Percentiles rank a stretch among this genome's conserved stretches.
These are phyloP conservation scores for Apoderus coryli DNA, from an alignment of 2,888 invertebrate species.

Conservation along the genomic window DNA sequence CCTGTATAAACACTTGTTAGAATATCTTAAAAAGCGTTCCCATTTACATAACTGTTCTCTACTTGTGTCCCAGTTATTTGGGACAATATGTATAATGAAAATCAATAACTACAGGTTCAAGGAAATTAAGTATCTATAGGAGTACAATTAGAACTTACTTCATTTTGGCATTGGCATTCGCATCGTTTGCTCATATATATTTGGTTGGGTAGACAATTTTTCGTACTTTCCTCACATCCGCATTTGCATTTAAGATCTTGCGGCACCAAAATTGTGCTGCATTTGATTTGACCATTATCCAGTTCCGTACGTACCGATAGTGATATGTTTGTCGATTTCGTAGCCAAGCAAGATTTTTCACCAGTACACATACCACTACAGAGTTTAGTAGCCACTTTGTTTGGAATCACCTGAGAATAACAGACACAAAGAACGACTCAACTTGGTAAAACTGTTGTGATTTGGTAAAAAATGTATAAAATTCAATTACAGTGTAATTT, in stretches of 20 bases:
- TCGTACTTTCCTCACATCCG: background rate
- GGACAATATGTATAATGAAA: no score
- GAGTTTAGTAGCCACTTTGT: constrained; percentile 24
- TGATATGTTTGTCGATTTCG: background rate
- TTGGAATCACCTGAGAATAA: constrained; percentile 22
- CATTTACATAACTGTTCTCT: no score
- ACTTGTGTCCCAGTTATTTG: no score
- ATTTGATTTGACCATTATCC: background rate
- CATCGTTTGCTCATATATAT: background rate
- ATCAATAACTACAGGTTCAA: no score
- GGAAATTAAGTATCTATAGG: no score
- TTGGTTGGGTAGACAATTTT: background rate
- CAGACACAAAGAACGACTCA: no score
- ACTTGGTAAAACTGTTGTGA: no score
- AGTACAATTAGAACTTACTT: no score
- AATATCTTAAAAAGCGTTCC: no score
- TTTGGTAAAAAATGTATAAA: no score
- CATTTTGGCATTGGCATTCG: background rate
- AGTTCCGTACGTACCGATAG: background rate
- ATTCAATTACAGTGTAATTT: constrained; percentile 1
- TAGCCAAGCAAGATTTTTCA: constrained; percentile 19
- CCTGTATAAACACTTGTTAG: no score
- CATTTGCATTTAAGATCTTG: background rate
- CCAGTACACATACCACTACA: constrained; percentile 26
- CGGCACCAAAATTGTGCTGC: background rate